Percentiles rank a stretch among this genome's conserved stretches.
Evolutionary conservation across 2,113 vertebrate genomes (phyloP).

Genomic region (Apistogramma diplotaenia): DNA sequence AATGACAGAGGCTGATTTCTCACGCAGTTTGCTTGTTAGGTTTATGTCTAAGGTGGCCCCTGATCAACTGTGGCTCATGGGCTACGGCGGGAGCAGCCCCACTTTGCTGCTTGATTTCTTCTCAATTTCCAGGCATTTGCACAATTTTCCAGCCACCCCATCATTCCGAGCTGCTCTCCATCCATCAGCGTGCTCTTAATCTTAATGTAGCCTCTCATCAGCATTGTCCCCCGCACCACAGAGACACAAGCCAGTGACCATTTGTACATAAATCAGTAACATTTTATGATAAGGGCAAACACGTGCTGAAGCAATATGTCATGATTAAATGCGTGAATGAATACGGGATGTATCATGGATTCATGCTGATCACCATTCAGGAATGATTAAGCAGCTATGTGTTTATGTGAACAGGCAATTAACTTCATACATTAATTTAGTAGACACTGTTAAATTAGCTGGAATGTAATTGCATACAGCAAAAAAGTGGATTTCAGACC

Average conservation of each 20-base stretch:
- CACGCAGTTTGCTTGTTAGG: slow-evolving; percentile 18
- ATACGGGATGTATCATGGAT: neutral
- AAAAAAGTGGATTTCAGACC: neutral
- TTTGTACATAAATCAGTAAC: neutral
- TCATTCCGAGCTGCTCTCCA: slow-evolving; percentile 58
- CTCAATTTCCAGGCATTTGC: slow-evolving; percentile 70
- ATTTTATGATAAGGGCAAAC: neutral
- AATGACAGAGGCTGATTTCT: slow-evolving; percentile 37
- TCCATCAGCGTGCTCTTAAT: slow-evolving; percentile 48
- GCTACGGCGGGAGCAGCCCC: slow-evolving; percentile 31
- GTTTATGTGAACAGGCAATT: neutral
- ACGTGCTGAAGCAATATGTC: neutral
- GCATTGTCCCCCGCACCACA: slow-evolving; percentile 11
- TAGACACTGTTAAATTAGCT: neutral
- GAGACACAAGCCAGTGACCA: slow-evolving; percentile 10
- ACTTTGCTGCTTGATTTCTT: slow-evolving; percentile 66
- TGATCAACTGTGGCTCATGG: slow-evolving; percentile 45
- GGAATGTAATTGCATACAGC: neutral
- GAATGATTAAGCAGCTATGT: neutral
- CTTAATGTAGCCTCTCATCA: slow-evolving; percentile 29
- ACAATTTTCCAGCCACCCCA: slow-evolving; percentile 67
- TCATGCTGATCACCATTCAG: neutral
- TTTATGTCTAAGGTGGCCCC: slow-evolving; percentile 55
- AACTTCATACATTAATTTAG: neutral
- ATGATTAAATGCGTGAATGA: slow-evolving; percentile 10